Conservation (phyloP, 2,113 vertebrate genomes). For the Himantopus leucocephalus region DNA sequence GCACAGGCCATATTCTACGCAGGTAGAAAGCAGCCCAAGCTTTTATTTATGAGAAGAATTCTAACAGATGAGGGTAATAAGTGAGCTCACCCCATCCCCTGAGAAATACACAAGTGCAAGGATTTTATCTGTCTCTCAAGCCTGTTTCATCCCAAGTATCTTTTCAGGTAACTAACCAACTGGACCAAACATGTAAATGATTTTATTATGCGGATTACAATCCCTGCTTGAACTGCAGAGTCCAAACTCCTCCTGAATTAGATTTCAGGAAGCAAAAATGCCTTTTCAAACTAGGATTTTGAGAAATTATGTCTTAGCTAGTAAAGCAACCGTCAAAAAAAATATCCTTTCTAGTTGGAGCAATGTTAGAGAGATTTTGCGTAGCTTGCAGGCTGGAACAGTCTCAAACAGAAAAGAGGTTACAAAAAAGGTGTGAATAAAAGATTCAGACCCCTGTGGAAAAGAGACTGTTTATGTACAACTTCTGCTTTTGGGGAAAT, state of each 20-base stretch:
- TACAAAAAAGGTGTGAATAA: background rate
- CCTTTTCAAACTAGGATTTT: background rate
- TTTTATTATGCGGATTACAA: conserved; percentile 1
- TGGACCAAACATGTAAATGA: background rate
- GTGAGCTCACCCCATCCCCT: background rate
- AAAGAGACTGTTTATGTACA: background rate
- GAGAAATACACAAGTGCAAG: background rate
- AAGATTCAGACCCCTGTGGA: background rate
- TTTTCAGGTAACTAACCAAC: conserved; percentile 21
- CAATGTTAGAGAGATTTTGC: background rate
- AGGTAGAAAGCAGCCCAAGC: background rate
- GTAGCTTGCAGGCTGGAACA: background rate
- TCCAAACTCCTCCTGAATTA: background rate
- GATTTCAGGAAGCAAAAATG: background rate
- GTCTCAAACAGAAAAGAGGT: background rate
- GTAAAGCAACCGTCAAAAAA: background rate
- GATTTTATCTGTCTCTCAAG: conserved; percentile 8
- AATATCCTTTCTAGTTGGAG: background rate
- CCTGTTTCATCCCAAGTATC: background rate
- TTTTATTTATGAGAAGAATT: background rate
- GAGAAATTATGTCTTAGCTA: background rate
- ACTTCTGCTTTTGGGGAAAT: background rate
- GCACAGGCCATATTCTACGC: background rate
- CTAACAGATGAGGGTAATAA: background rate
- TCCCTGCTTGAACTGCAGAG: background rate